phyloP scores from a whole-genome alignment of 2,888 invertebrate genomes.

The Campoplex nolae region DNA sequence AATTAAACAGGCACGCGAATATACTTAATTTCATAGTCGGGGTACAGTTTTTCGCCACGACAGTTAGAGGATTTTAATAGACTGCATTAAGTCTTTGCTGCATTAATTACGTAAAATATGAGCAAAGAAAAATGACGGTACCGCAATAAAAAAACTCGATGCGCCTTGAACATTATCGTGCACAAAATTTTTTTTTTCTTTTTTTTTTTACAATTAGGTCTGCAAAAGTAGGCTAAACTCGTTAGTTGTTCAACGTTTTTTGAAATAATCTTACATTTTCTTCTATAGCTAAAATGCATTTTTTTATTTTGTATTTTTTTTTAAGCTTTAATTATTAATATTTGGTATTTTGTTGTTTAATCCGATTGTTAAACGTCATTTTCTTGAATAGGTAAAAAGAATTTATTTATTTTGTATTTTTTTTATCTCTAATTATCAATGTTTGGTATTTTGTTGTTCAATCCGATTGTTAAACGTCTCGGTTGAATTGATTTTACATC shows the following conservation, averaged over 20 bases:
- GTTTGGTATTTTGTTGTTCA: too few species aligned
- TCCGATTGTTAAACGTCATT: neutral
- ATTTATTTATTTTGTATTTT: too few species aligned
- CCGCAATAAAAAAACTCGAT: neutral
- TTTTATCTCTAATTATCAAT: neutral
- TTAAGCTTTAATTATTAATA: too few species aligned
- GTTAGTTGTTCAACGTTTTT: too few species aligned
- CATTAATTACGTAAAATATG: neutral
- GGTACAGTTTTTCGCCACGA: constrained; percentile 2
- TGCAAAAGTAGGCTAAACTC: too few species aligned
- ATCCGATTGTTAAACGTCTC: neutral
- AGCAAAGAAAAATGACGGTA: neutral
- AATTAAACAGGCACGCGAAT: constrained; percentile 57
- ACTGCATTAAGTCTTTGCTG: neutral
- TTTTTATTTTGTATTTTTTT: too few species aligned
- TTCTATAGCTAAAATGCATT: neutral
- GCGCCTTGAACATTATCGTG: too few species aligned
- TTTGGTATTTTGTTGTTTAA: too few species aligned
- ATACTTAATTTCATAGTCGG: constrained; percentile 46
- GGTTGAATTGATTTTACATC: neutral
- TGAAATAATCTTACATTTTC: too few species aligned
- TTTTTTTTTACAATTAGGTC: neutral
- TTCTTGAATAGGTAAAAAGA: neutral
- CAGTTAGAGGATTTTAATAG: constrained; percentile 6
- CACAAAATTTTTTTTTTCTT: neutral